Evolutionary conservation across 2,113 vertebrate genomes (phyloP), one percentile per base, ranked within the genome.

Genomic region (Microtus richardsoni): DNA sequence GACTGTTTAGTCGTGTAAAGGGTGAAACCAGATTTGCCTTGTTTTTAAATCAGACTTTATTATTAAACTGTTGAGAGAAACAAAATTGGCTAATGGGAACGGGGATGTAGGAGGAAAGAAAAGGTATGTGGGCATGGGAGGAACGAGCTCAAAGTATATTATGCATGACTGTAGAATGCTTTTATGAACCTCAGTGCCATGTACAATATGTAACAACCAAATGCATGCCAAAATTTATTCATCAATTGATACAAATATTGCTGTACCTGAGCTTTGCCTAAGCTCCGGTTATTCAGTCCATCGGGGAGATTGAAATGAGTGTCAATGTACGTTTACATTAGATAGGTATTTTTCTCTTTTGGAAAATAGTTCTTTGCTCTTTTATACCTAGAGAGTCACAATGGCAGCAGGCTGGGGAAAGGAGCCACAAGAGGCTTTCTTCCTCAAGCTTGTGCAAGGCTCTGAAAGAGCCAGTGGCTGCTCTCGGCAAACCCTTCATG

Each of bases 401-500:
- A 44, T 33, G 74, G 4, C 24, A 41, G 4, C 24, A 41, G n/a
- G 0, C 21, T 17, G 41, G 71, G 5, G 8, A 66, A 52, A 71
- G n/a, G 26, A 47, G 17, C 5, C 0, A 0, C 0, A 16, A 68
- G 49, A 33, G 52, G 5, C 44, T 16, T 11, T 16, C 2, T 0
- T 49, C 66, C 12, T 78, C 17, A 91, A 47, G 52, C 7, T 54
- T 47, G 79, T 47, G n/a, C 41, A 74, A 73, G 62, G n/a, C 2
- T 60, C 17, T 0, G 16, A 44, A 87, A 24, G 68, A 14, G 36
- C 5, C 13, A 24, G 17, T 6, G 24, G 36, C 41, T 44, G 0
- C 2, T 6, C 22, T 52, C 16, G 3, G 41, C 62, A 66, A 70
- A 33, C 22, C 36, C 19, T 73, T 28, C 21, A 44, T 10, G 0